A percentile compares a stretch with the other conserved stretches of the same genome.
Conservation (phyloP, 2,113 vertebrate species). For the Cololabis saira region DNA sequence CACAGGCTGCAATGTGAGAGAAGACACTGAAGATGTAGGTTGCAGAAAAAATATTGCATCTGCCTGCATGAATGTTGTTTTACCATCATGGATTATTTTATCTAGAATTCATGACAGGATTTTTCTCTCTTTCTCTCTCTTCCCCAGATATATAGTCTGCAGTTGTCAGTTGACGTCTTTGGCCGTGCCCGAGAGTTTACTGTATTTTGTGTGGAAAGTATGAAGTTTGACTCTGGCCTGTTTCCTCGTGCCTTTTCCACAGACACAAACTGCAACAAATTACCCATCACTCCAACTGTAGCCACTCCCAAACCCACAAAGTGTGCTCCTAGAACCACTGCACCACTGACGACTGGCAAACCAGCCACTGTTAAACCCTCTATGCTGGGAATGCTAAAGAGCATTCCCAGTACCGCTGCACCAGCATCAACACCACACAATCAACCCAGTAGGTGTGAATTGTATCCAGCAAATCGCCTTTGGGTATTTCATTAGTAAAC, state of each 20-base stretch:
- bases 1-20: constrained; percentile 59
- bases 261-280: background rate
- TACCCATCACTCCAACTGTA: too few species aligned
- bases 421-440: background rate
- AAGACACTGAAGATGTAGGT: constrained; percentile 40
- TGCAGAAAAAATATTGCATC: background rate
- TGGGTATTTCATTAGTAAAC: background rate
- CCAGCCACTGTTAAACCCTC: background rate
- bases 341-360: too few species aligned
- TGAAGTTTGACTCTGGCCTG: background rate
- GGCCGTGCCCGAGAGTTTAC: constrained; percentile 19
- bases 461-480: too few species aligned
- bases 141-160: constrained; percentile 48
- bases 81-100: background rate
- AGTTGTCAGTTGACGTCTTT: constrained; percentile 29
- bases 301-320: background rate
- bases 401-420: background rate
- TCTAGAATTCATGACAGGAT: background rate
- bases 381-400: too few species aligned
- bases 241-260: background rate
- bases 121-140: background rate
- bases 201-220: constrained; percentile 37
- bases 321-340: background rate
- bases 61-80: background rate
- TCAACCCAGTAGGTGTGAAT: constrained; percentile 7